Evolutionary conservation across 1,140 invertebrate genomes (phyloP).

Genomic region (Limonius californicus): DNA sequence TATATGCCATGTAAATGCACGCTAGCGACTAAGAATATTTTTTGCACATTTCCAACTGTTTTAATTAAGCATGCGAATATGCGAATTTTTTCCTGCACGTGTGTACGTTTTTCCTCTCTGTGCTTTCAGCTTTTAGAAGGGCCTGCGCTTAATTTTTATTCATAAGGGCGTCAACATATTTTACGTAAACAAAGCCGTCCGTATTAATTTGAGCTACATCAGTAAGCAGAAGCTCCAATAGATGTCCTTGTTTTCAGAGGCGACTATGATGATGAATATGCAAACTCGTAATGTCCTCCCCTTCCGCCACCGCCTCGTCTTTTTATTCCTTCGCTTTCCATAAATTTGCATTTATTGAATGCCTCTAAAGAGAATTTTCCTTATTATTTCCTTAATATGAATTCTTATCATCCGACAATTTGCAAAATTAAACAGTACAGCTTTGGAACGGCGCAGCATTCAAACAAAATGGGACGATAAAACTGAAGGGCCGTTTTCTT

Average conservation of each 20-base stretch:
- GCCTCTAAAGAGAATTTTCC: conserved; percentile 1
- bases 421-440: conserved; percentile 2
- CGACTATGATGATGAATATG: conserved; percentile 18
- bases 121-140: too few species aligned
- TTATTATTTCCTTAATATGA: neutral
- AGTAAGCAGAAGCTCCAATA: neutral
- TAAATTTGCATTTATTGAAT: conserved; percentile 13
- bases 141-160: too few species aligned
- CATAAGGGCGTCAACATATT: neutral
- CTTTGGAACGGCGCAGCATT: neutral
- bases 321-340: conserved; percentile 14
- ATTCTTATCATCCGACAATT: neutral
- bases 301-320: conserved; percentile 9
- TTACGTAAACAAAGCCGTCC: neutral
- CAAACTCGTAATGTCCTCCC: neutral
- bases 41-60: too few species aligned
- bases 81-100: too few species aligned
- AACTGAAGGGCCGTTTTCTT: neutral
- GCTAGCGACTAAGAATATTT: too few species aligned
- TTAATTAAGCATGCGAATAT: too few species aligned
- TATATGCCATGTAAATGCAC: too few species aligned
- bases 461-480: conserved; percentile 11
- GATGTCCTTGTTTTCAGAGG: conserved; percentile 14
- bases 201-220: neutral
- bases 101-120: too few species aligned